A percentile compares a stretch with the other conserved stretches of the same genome.
These are phyloP conservation scores for Festucalex cinctus DNA, from an alignment of 2,113 vertebrate species.

Conservation along the genomic window DNA sequence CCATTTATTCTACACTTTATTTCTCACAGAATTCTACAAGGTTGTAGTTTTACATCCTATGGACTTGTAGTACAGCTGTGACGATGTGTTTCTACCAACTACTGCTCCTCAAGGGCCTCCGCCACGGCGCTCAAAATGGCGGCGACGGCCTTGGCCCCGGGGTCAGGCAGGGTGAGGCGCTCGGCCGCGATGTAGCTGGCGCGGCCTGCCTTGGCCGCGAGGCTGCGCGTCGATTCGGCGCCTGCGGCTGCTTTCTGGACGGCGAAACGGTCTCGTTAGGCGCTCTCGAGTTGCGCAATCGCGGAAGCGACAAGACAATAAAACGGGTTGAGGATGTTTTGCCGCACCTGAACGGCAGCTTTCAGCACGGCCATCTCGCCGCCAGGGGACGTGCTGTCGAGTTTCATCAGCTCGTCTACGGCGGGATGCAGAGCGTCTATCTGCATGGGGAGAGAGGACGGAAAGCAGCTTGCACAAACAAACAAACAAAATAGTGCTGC, in stretches of 20 bases:
- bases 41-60: neutral
- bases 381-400: constrained; percentile 60
- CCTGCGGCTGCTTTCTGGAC: constrained; percentile 77
- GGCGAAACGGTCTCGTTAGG: neutral
- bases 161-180: constrained; percentile 79
- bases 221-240: constrained; percentile 80
- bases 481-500: neutral
- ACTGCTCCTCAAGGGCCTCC: constrained; percentile 60
- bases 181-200: constrained; percentile 87
- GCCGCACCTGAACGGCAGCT: constrained; percentile 76
- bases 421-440: constrained; percentile 89
- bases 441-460: constrained; percentile 56
- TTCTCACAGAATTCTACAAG: neutral
- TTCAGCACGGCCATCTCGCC: constrained; percentile 68
- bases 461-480: neutral
- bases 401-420: constrained; percentile 72
- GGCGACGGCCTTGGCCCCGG: constrained; percentile 81
- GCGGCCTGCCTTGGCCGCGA: constrained; percentile 84
- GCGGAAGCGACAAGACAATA: too few relatives aligned
- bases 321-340: neutral
- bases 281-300: neutral
- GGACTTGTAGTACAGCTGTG: neutral
- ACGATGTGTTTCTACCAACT: constrained; percentile 8
- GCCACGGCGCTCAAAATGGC: constrained; percentile 77
- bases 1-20: constrained; percentile 1